Evolutionary conservation across 2,797 vertebrate species (phyloP).

Genomic region (Clarias pachynema): DNA sequence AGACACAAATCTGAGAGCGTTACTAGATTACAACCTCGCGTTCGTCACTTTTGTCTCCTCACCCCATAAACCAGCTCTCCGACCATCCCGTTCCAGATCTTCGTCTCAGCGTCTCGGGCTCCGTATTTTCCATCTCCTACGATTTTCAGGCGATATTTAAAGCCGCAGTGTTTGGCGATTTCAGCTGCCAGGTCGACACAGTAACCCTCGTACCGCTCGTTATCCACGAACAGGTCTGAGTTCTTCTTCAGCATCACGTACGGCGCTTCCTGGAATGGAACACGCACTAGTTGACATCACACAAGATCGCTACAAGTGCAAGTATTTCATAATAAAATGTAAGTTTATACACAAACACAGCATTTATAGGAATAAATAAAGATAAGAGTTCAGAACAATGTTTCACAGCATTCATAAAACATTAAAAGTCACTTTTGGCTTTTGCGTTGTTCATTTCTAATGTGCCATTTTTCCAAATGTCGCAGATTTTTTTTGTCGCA

Average conservation of each 20-base stretch:
- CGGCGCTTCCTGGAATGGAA: slow-evolving; percentile 86
- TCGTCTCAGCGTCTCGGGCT: slow-evolving; percentile 96
- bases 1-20: not conserved
- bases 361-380: not conserved
- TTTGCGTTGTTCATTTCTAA: not conserved
- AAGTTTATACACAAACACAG: not conserved
- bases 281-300: not conserved
- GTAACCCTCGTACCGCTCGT: slow-evolving; percentile 97
- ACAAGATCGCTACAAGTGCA: not conserved
- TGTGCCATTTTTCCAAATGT: not conserved
- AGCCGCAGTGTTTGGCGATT: slow-evolving; percentile 97
- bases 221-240: slow-evolving; percentile 92
- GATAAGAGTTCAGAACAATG: not conserved
- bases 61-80: slow-evolving; percentile 98
- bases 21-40: not conserved
- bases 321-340: not conserved
- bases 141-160: slow-evolving; percentile 98
- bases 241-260: slow-evolving; percentile 99
- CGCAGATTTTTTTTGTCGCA: too few species aligned
- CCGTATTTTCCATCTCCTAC: slow-evolving; percentile 97
- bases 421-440: not conserved
- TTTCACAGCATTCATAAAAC: not conserved
- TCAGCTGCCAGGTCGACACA: slow-evolving; percentile 98
- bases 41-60: slow-evolving; percentile 64
- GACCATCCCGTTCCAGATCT: slow-evolving; percentile 99